Conservation (phyloP, 2,797 vertebrate species). For the Parauchenoglanis ngamensis region DNA sequence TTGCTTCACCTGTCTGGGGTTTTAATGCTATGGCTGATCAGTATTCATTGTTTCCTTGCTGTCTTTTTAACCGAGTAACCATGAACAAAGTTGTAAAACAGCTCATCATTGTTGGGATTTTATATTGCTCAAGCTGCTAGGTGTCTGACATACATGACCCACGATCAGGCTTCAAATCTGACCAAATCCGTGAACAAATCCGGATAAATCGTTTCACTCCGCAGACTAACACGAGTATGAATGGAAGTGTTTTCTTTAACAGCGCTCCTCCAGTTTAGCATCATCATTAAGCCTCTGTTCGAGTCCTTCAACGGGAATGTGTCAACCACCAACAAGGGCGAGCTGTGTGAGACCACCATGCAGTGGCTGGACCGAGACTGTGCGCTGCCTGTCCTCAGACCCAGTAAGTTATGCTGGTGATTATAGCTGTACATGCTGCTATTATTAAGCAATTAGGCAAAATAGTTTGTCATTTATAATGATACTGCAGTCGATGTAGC, state of each 20-base stretch:
- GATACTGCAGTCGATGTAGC: background rate
- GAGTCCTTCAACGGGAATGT: constrained; percentile 92
- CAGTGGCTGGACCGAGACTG: constrained; percentile 92
- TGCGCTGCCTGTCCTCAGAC: constrained; percentile 87
- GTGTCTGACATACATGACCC: background rate
- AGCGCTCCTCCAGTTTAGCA: constrained; percentile 82
- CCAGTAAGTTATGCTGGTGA: constrained; percentile 80
- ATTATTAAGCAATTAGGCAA: background rate
- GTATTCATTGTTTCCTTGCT: background rate
- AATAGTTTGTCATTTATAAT: background rate
- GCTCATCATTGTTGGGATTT: background rate
- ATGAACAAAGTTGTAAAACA: background rate
- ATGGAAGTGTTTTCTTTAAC: constrained; percentile 43
- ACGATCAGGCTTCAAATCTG: background rate
- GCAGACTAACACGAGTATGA: background rate
- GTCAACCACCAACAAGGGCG: constrained; percentile 84
- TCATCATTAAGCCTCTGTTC: constrained; percentile 94
- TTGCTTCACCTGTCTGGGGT: too few relatives aligned
- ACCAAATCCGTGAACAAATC: background rate
- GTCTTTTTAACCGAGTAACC: background rate
- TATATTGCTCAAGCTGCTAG: background rate
- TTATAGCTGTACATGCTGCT: background rate
- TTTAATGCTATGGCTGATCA: too few relatives aligned
- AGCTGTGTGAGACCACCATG: constrained; percentile 84
- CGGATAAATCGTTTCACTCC: background rate